phyloP scores from a whole-genome alignment of 2,888 invertebrate genomes.

The Xanthorhoe spadicearia region DNA sequence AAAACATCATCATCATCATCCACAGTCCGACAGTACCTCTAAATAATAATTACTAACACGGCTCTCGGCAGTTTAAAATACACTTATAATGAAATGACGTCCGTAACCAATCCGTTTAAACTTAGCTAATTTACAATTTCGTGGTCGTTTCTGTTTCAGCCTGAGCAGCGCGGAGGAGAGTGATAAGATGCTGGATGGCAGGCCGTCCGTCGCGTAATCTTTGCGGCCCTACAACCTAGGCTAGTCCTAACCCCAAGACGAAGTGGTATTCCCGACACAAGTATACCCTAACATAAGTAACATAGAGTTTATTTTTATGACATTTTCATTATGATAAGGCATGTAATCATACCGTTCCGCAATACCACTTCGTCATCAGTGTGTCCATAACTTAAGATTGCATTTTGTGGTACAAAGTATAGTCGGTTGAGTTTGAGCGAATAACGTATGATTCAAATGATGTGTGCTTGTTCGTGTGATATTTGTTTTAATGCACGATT shows the following conservation, averaged over 20 bases:
- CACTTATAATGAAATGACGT: slow-evolving; percentile 7
- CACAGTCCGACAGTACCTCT: neutral
- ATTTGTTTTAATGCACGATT: slow-evolving; percentile 51
- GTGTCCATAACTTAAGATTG: slow-evolving; percentile 67
- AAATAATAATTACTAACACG: neutral
- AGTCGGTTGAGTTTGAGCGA: slow-evolving; percentile 50
- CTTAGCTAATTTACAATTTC: neutral
- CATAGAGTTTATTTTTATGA: slow-evolving; percentile 70
- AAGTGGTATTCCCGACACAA: slow-evolving; percentile 56
- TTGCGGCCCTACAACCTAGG: slow-evolving; percentile 52
- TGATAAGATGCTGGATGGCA: slow-evolving; percentile 90
- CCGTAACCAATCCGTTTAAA: slow-evolving; percentile 28
- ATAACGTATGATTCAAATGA: slow-evolving; percentile 46
- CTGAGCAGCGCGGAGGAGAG: slow-evolving; percentile 89
- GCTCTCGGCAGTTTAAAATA: neutral
- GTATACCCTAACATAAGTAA: slow-evolving; percentile 56
- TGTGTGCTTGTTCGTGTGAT: slow-evolving; percentile 65
- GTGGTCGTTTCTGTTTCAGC: slow-evolving; percentile 67
- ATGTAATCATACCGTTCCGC: slow-evolving; percentile 47
- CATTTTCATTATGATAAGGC: slow-evolving; percentile 46
- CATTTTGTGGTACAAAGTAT: slow-evolving; percentile 79
- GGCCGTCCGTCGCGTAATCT: slow-evolving; percentile 87
- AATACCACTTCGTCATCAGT: slow-evolving; percentile 55
- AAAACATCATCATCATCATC: no score
- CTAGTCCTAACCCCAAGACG: slow-evolving; percentile 58